Evolutionary conservation across 2,113 vertebrate genomes (phyloP).

Genomic region (Phylloscopus whistleri): DNA sequence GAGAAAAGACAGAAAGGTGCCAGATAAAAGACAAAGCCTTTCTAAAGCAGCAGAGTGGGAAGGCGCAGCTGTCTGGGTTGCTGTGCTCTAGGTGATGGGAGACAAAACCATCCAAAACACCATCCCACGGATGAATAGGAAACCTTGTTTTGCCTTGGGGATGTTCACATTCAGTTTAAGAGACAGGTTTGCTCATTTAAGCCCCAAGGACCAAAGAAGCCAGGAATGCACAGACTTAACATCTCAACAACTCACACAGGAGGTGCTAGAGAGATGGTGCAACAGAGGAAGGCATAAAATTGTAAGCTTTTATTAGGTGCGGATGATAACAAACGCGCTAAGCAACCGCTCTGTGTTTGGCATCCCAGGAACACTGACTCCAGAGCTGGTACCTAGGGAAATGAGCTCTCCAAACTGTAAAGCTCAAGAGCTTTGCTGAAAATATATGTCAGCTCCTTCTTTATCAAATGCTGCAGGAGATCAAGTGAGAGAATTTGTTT

Average conservation of each 20-base stretch:
- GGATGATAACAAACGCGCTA: background rate
- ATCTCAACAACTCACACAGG: background rate
- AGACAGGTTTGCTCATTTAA: background rate
- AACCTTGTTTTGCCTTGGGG: background rate
- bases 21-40: background rate
- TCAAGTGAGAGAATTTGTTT: background rate
- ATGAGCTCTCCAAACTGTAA: background rate
- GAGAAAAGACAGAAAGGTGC: background rate
- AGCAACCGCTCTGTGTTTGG: background rate
- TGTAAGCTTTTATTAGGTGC: background rate
- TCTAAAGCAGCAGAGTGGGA: background rate
- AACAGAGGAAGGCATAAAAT: background rate
- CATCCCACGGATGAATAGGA: background rate
- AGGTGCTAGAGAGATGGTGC: background rate
- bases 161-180: background rate
- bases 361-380: conserved; percentile 4
- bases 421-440: conserved; percentile 8
- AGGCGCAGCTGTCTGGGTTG: background rate
- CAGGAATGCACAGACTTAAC: background rate
- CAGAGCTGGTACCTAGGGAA: background rate
- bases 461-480: background rate
- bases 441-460: background rate
- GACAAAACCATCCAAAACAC: background rate
- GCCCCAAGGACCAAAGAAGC: background rate
- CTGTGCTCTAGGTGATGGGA: background rate